Evolutionary conservation across 2,113 vertebrate species (phyloP), one percentile per base, ranked within the genome.

Genomic region (Amblyopsis rosae): DNA sequence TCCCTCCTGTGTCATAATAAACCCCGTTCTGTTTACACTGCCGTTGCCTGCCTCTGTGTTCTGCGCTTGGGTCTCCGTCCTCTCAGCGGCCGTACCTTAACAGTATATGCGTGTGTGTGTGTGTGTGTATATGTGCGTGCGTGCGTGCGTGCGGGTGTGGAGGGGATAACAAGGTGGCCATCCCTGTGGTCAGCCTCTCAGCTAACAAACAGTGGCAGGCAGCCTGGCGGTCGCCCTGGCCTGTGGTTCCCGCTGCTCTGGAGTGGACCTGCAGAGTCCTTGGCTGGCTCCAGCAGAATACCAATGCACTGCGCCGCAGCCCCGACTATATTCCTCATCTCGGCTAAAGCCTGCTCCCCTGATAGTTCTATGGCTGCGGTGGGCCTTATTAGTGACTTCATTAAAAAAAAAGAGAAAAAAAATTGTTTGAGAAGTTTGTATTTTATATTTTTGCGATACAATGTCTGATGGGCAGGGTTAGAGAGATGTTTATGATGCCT

Each of bases 141-240:
- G 16, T 56, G 15, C 10, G 15, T 15, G 16, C 17, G n/a, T 56
- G 65, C 19, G 35, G 48, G 65, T 12, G 50, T 3, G 46, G 54
- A 54, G 59, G 57, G 75, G 65, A 68, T 76, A 79, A 59, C 15
- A 9, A 73, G 69, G 62, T 72, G 11, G 17, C 19, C 70, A 49
- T 15, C 12, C 35, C 57, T 3, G 41, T 57, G 19, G 46, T 59
- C 59, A 69, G 68, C 68, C 70, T 76, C 75, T 82, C 75, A 81
- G 60, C 78, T 88, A 91, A 90, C 86, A 82, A 83, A 87, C 82
- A 87, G 75, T 85, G 87, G 88, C 86, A 90, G 81, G 65, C 74
- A 60, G 58, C 63, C 77, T 56, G 69, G 78, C 76, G 68, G 77
- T 69, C 64, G 74, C 79, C 68, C 85, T 82, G 81, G 75, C 83